Conservation (phyloP, 2,113 vertebrate genomes). For the Grus americana region DNA sequence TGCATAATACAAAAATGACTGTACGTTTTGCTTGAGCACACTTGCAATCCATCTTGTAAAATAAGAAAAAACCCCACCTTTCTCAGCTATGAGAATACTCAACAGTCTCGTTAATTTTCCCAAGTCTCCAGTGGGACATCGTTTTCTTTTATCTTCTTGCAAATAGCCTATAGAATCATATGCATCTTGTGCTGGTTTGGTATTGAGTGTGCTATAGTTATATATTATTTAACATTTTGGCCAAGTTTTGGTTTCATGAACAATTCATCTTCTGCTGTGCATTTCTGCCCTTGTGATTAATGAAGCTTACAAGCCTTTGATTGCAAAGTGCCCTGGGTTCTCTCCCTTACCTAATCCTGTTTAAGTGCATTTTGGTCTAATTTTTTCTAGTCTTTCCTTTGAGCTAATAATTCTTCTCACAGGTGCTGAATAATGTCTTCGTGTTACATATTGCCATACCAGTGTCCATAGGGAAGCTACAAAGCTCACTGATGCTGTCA, state of each 20-base stretch:
- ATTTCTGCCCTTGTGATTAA: conserved; percentile 31
- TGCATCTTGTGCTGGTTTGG: conserved; percentile 22
- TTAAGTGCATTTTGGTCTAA: conserved; percentile 2
- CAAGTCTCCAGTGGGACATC: background rate
- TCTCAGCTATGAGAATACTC: background rate
- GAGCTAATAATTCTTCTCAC: background rate
- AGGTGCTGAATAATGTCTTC: background rate
- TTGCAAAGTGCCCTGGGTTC: conserved; percentile 2
- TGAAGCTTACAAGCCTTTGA: background rate
- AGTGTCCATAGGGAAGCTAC: background rate
- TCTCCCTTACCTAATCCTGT: conserved; percentile 27
- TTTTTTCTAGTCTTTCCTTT: background rate
- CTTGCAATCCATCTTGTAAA: background rate
- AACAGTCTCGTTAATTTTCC: conserved; percentile 28
- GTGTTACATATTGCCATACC: background rate
- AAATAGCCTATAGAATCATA: conserved; percentile 18
- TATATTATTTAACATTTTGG: conserved; percentile 45
- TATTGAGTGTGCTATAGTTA: background rate
- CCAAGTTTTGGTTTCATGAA: conserved; percentile 24
- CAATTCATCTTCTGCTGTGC: background rate
- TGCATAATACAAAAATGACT: conserved; percentile 19
- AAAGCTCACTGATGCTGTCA: background rate
- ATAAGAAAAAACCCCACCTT: background rate
- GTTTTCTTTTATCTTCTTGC: conserved; percentile 36
- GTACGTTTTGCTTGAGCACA: background rate